Base-by-base conservation (phyloP, 92 coral and sea anemone species). In the Umimayanthus kanabou region DNA sequence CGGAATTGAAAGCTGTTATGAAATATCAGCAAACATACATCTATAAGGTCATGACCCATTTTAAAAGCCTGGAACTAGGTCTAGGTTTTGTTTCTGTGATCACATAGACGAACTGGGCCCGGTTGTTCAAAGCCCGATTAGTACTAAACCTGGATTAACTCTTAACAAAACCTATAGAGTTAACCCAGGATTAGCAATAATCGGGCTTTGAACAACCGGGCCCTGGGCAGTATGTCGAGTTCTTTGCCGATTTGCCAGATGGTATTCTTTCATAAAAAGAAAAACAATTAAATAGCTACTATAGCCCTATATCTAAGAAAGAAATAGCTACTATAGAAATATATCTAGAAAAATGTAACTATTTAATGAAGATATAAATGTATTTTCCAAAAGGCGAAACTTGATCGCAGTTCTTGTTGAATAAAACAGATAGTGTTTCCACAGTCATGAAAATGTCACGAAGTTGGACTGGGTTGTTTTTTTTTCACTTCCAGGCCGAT, bases 361-460 rank as follows among this genome's bases (percentile, higher is more conserved):
- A 45, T 77, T 47, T 45, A 77, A 77, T 1, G 23, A 77, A 77
- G 15, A 47, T 16, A n/a, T 22, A 77, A 77, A 23, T 18, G 26
- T 23, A n/a, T 77, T 47, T 47, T 77, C 40, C 25, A 61, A 61
- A 76, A 47, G 81, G 58, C 20, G 65, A 77, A 49, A 77, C 57
- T 6, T 18, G 58, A 11, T 22, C 16, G 58, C 58, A 26, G 8
- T 20, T 39, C 18, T 75, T 37, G 2, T 61, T 61, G 69, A 61
- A 20, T 61, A 61, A 61, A 61, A 20, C 3, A 61, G 6, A 18
- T 61, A 61, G 25, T 61, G 9, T 25, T 23, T 6, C 64, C n/a
- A 6, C 4, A 22, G 26, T 49, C 18, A 53, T 33, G 1, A 15
- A 16, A 53, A 18, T 5, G 33, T 14, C 39, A 23, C 4, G 29